A percentile compares a stretch with the other conserved stretches of the same genome.
Conservation (phyloP, 2,113 vertebrate species). For the Pleuronectes platessa region DNA sequence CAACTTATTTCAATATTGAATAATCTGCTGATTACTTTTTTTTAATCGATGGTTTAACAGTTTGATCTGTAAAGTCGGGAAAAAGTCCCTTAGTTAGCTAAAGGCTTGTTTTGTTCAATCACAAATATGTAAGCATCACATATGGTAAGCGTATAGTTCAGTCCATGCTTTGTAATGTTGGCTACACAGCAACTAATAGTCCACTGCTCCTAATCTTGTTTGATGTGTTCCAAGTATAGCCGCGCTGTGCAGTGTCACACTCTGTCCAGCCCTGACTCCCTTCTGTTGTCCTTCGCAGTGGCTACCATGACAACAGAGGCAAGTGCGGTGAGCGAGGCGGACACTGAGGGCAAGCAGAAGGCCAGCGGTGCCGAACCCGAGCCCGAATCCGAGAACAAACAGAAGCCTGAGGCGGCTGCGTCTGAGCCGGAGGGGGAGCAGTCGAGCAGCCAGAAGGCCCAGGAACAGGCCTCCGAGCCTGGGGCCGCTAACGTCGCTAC, state of each 20-base stretch:
- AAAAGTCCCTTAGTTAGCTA: no score
- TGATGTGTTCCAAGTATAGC: slow-evolving; percentile 46
- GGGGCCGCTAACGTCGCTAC: slow-evolving; percentile 55
- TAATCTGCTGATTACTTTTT: no score
- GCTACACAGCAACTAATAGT: slow-evolving; percentile 20
- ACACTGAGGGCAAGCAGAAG: slow-evolving; percentile 79
- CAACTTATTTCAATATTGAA: background rate
- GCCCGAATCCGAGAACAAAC: slow-evolving; percentile 62
- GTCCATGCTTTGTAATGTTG: slow-evolving; percentile 23
- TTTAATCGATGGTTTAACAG: background rate
- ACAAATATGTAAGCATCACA: background rate
- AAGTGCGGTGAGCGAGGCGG: slow-evolving; percentile 79
- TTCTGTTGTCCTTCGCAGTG: slow-evolving; percentile 77
- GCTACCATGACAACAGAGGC: slow-evolving; percentile 96
- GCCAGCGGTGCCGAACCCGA: slow-evolving; percentile 43
- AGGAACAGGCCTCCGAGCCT: slow-evolving; percentile 65
- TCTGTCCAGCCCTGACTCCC: slow-evolving; percentile 53
- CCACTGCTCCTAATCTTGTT: slow-evolving; percentile 44
- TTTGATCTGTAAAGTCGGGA: background rate
- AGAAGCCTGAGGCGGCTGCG: slow-evolving; percentile 50
- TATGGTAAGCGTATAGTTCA: background rate
- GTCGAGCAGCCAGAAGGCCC: slow-evolving; percentile 68
- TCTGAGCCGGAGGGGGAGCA: slow-evolving; percentile 52
- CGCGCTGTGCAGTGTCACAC: slow-evolving; percentile 12
- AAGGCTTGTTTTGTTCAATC: no score